These are phyloP conservation scores for Pterostichus madidus DNA, from an alignment of 2,888 invertebrate genomes.

Conservation along the genomic window DNA sequence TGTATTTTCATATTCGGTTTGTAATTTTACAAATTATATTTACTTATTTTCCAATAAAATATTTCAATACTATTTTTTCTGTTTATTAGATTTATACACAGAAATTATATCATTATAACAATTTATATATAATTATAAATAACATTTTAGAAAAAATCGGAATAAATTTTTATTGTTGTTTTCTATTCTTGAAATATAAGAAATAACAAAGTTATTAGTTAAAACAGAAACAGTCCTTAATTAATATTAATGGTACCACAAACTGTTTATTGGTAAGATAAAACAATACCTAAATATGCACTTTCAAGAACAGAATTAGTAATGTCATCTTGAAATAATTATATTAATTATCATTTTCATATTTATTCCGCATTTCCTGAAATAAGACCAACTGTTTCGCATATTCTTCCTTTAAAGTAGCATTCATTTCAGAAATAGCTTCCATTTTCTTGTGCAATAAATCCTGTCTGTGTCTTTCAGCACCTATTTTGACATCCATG, in stretches of 20 bases:
- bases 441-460: conserved; percentile 85
- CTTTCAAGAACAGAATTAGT: too few relatives aligned
- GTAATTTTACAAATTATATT: conserved; percentile 59
- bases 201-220: conserved; percentile 2
- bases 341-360: conserved; percentile 69
- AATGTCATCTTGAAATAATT: neutral
- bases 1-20: conserved; percentile 46
- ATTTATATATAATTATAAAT: neutral
- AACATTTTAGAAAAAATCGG: neutral
- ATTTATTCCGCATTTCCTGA: conserved; percentile 77
- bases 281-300: neutral
- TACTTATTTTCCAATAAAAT: conserved; percentile 66
- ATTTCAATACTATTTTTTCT: conserved; percentile 28
- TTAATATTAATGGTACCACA: too few relatives aligned
- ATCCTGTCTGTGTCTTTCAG: conserved; percentile 86
- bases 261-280: neutral
- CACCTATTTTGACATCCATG: conserved; percentile 84
- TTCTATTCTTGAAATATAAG: too few relatives aligned
- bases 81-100: neutral
- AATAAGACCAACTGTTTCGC: conserved; percentile 88
- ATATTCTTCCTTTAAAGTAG: conserved; percentile 88
- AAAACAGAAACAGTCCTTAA: too few relatives aligned
- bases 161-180: neutral
- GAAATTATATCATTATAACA: neutral
- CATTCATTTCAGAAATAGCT: conserved; percentile 86